These are phyloP conservation scores for Dryobates pubescens DNA, from an alignment of 2,797 vertebrate genomes.

Conservation along the genomic window DNA sequence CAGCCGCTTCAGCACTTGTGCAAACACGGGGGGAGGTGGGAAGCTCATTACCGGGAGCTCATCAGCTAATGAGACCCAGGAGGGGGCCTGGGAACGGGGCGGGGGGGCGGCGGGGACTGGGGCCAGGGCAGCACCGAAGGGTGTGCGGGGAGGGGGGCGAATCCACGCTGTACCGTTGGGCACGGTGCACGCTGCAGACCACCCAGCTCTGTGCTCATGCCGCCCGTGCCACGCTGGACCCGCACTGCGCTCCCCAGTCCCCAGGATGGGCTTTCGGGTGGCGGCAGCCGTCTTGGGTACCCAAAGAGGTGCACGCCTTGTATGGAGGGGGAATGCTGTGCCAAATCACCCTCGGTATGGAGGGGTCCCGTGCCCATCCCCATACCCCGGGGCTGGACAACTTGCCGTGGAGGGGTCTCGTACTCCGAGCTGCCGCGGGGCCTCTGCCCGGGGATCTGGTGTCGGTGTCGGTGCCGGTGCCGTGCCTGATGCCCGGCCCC, in stretches of 20 bases:
- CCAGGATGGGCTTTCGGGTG: background rate
- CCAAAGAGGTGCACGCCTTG: background rate
- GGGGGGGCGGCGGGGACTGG: background rate
- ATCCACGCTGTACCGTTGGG: background rate
- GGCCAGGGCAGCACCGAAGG: background rate
- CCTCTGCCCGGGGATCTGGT: background rate
- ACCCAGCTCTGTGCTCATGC: background rate
- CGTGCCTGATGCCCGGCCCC: background rate
- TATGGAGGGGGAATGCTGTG: background rate
- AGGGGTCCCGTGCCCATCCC: background rate
- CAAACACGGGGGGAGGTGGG: conserved; percentile 15
- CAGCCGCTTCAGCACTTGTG: conserved; percentile 37
- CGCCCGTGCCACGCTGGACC: accelerated
- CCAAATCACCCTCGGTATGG: background rate
- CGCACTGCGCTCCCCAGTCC: background rate
- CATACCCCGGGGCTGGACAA: background rate
- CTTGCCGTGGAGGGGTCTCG: background rate
- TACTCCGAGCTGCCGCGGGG: background rate
- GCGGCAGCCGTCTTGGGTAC: too few relatives aligned
- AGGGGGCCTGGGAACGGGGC: background rate
- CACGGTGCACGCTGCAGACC: background rate
- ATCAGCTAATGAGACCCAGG: conserved; percentile 20
- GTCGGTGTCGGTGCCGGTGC: background rate
- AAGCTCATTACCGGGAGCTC: conserved; percentile 36
- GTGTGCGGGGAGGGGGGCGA: accelerated